Base-by-base conservation (phyloP, 2,888 invertebrate species). In the Agrypnus murinus region DNA sequence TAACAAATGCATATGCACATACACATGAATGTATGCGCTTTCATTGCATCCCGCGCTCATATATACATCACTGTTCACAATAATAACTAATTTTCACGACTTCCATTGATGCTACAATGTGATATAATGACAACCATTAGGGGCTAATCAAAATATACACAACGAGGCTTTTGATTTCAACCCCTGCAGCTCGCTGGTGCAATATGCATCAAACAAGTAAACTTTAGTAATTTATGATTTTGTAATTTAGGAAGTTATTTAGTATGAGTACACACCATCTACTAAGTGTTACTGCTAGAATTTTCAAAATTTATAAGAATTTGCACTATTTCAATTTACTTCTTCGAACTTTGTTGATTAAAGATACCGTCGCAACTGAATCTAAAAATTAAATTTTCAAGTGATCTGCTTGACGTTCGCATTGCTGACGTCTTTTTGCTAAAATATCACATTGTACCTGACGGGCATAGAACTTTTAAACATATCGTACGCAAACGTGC, bases 51-150 rank as follows among this genome's bases (percentile, higher is more conserved):
- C 7, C 77, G 74, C 73, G 69, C 72, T 63, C 64, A 25, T 25
- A 25, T 25, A 64, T 77, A 75, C 75, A 72, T 77, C 78, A 74
- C 73, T 78, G 77, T 79, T 74, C 78, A 83, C 83, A 84, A 84
- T 84, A 83, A 83, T 82, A 81, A 81, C 83, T 83, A 84, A 84
- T 84, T 84, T 83, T 81, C 83, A 82, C 82, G 77, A 81, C 81
- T 81, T 75, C 83, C 77, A 83, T 84, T 83, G 82, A 84, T 81
- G 72, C 70, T 75, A 77, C 79, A 80, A 80, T 79, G 72, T 74
- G 76, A 77, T 79, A 76, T 77, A 78, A 75, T 77, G 78, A 78
- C 76, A 71, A 77, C 78, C 77, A 78, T 78, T 71, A 65, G 65
- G 32, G 55, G 63, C 62, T 71, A 71, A 71, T 71, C 71, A 71